Base-by-base conservation (phyloP, 2,888 invertebrate species). In the Furcula furcula region DNA sequence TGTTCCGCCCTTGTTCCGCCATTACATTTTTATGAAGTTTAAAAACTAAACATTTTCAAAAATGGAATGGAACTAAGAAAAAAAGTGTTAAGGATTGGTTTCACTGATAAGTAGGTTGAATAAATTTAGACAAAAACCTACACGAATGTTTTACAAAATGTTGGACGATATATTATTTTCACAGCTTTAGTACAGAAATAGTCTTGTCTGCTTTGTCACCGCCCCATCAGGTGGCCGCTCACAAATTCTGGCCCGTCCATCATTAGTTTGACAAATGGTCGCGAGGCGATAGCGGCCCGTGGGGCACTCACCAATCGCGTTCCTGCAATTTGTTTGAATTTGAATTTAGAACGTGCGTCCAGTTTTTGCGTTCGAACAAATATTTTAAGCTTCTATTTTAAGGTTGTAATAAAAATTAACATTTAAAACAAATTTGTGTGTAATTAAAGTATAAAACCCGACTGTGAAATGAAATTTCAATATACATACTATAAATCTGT, bases 201-300 rank as follows among this genome's bases (percentile, higher is more conserved):
- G 61, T 51, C 41, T 53, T 51, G 44, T 45, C 41, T 38, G 35
- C 60, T 53, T 56, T 45, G 53, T 46, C 46, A 49, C 31, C 36
- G 30, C 15, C 56, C 37, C 55, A 46, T 61, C 59, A 55, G 69
- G 64, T 74, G 72, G 67, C 65, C 63, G 56, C 62, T 62, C 65
- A 64, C 65, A 69, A 65, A 77, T 82, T 76, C 73, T 74, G 76
- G 79, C 74, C 73, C 75, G 68, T 65, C 65, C 71, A 66, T 78
- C 80, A 81, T 86, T 83, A 83, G 74, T 76, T 79, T 83, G 83
- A 84, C 81, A 84, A 82, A 86, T 82, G 81, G 68, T 51, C 56
- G 65, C 52, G 60, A 59, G 58, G 53, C 50, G 58, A 54, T 54
- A 52, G 48, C 58, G 54, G 67, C 54, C 64, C 54, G 58, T 50